Evolutionary conservation across 2,113 vertebrate species (phyloP), one percentile per base, ranked within the genome.

Genomic region (Empidonax traillii): DNA sequence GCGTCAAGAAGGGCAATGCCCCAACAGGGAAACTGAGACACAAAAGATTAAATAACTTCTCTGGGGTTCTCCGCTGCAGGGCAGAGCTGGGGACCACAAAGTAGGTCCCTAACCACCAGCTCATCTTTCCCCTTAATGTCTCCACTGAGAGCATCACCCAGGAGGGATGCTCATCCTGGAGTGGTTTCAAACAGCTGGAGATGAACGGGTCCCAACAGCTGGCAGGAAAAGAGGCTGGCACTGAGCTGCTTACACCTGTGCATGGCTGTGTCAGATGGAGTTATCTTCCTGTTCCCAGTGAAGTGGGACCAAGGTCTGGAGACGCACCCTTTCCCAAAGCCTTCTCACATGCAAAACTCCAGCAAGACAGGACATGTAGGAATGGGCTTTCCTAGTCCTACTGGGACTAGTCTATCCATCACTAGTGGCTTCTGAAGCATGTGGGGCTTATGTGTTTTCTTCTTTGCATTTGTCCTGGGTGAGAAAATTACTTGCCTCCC

Each of bases 1-100:
- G n/a, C 1, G 3, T 33, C 21, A 53, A 33, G 41, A 65, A 87
- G 25, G 53, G 44, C 67, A 82, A 82, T 43, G 30, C 49, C 62
- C 27, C 71, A 47, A 47, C 27, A 12, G 30, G 65, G 86, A 93
- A 95, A 96, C 76, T 63, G 75, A 96, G 93, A 84, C 80, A 89
- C 47, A 28, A 76, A 90, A 62, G 35, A 63, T 51, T 61, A 49
- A 94, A 53, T 49, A 76, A 58, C 46, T 52, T 81, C 33, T 66
- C 47, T 0, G 0, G 13, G 13, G 14, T 47, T 52, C 25, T 46
- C 17, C 41, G 51, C 35, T 35, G 55, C 47, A 73, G 15, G 20
- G 33, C 91, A 85, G n/a, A 79, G 58, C 51, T n/a, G 30, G 43
- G 21, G 39, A 82, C 3, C 1, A 39, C 41, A 27, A 0, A 43